Conservation (phyloP, 2,797 vertebrate species). For the Oreochromis mossambicus region DNA sequence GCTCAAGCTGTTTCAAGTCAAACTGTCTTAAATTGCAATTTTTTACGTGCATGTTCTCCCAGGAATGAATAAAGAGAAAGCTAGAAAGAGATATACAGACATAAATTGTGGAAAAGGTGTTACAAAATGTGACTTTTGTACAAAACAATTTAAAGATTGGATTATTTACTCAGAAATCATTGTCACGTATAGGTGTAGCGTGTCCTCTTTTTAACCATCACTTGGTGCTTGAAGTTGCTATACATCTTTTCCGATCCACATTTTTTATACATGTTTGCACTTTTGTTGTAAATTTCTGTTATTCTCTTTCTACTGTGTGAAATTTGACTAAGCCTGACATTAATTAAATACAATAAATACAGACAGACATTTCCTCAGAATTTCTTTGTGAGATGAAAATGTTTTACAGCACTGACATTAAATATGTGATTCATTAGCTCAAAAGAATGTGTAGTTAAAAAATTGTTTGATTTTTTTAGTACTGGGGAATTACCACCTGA, state of each 20-base stretch:
- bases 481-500: not conserved
- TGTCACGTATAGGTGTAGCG: not conserved
- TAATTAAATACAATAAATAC: not conserved
- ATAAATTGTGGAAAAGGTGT: not conserved
- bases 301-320: not conserved
- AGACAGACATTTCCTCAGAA: not conserved
- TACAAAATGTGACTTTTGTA: not conserved
- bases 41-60: not conserved
- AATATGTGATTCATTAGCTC: not conserved
- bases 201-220: not conserved
- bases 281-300: not conserved
- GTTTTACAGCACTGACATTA: not conserved
- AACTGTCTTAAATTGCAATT: slow-evolving; percentile 2
- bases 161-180: not conserved
- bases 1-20: not conserved
- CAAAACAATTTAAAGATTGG: not conserved
- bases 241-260: not conserved
- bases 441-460: not conserved
- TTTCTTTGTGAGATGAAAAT: not conserved
- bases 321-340: not conserved
- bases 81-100: not conserved
- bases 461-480: not conserved
- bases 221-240: not conserved
- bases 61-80: not conserved
- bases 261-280: not conserved